Evolutionary conservation across 1,140 invertebrate species (phyloP).

Genomic region (Meloidogyne hapla): DNA sequence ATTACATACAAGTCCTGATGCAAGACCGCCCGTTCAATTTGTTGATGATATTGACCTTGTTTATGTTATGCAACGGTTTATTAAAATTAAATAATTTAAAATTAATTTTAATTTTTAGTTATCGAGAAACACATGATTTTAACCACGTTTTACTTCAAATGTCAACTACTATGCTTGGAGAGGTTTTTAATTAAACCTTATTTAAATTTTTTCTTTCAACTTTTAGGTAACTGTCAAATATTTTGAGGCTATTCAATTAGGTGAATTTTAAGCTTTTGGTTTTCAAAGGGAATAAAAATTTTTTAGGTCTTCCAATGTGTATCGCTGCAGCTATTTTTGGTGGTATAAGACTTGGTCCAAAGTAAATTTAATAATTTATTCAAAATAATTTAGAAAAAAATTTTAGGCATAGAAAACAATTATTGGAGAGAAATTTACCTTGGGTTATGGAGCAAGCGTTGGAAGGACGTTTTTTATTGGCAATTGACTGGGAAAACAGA

Average conservation of each 20-base stretch:
- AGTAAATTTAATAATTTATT: conserved; percentile 64
- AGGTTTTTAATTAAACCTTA: conserved; percentile 72
- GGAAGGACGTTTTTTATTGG: conserved; percentile 33
- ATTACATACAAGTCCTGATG: conserved; percentile 76
- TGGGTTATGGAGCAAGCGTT: conserved; percentile 44
- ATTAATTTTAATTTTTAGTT: conserved; percentile 65
- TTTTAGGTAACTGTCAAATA: conserved; percentile 68
- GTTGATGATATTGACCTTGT: conserved; percentile 84
- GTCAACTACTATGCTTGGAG: conserved; percentile 91
- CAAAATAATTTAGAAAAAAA: neutral
- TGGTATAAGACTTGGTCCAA: conserved; percentile 64
- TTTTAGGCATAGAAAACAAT: conserved; percentile 41
- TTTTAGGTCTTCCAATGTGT: conserved; percentile 65
- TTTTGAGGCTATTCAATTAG: conserved; percentile 62
- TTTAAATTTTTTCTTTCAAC: neutral
- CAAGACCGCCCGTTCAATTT: conserved; percentile 81
- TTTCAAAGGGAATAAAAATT: no score
- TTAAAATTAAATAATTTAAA: neutral
- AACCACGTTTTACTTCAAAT: conserved; percentile 84
- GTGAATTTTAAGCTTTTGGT: conserved; percentile 24
- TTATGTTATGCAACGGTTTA: conserved; percentile 84
- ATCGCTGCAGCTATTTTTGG: conserved; percentile 65
- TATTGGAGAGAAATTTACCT: conserved; percentile 37
- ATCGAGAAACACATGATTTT: conserved; percentile 92
- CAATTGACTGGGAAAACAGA: conserved; percentile 42